These are phyloP conservation scores for Tricholauxania praeusta DNA, from an alignment of 2,888 invertebrate genomes.

Conservation along the genomic window DNA sequence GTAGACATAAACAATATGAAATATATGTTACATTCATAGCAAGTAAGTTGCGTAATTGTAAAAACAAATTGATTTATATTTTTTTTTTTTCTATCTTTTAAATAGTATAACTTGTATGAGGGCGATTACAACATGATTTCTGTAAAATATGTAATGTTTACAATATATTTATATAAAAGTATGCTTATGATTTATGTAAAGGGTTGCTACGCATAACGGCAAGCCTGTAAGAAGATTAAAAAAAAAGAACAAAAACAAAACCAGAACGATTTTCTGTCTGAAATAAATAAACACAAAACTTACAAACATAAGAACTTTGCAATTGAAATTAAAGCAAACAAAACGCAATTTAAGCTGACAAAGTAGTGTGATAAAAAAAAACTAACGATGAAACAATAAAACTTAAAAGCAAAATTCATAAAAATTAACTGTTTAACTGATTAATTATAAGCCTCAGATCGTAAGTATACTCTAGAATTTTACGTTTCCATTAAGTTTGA, in stretches of 20 bases:
- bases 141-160: constrained; percentile 36
- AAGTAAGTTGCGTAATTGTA: constrained; percentile 39
- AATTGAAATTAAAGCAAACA: not conserved
- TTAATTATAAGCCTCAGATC: not conserved
- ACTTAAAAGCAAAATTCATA: constrained; percentile 31
- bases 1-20: constrained; percentile 22
- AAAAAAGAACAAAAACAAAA: constrained; percentile 8
- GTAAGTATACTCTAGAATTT: too few species aligned
- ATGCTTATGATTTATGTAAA: not conserved
- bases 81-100: constrained; percentile 25
- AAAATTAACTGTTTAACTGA: constrained; percentile 21
- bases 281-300: not conserved
- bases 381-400: constrained; percentile 31
- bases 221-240: not conserved
- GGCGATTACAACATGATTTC: constrained; percentile 20
- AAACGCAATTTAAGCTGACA: not conserved
- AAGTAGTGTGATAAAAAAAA: constrained; percentile 1
- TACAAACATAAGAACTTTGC: not conserved
- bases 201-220: not conserved
- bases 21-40: constrained; percentile 39
- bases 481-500: too few species aligned
- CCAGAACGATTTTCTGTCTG: not conserved
- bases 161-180: constrained; percentile 21
- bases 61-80: constrained; percentile 45
- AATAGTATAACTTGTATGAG: constrained; percentile 2